phyloP scores from a whole-genome alignment of 2,888 invertebrate species.

The Osmoderma eremita region DNA sequence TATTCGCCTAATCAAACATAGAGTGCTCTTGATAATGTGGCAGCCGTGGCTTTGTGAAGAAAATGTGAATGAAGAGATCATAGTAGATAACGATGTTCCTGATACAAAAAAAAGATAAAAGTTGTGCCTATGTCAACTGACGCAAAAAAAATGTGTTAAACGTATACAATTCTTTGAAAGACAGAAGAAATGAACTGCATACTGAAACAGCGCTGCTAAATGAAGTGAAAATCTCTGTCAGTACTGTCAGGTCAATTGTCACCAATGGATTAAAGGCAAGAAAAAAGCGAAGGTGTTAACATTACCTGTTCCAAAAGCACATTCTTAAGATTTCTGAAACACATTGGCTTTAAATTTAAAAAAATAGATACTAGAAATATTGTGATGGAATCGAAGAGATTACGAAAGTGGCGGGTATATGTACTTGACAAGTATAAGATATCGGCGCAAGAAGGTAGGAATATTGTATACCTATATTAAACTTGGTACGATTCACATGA shows the following conservation, averaged over 20 bases:
- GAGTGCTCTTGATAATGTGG: background rate
- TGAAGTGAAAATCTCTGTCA: background rate
- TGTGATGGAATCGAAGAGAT: too few relatives aligned
- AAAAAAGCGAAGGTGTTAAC: background rate
- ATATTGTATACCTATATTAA: background rate
- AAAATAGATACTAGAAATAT: too few relatives aligned
- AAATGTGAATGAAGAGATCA: constrained; percentile 1
- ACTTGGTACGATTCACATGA: background rate
- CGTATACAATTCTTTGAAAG: background rate
- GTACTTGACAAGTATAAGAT: too few relatives aligned
- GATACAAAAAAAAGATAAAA: background rate
- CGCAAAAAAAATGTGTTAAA: background rate
- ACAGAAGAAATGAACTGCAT: background rate
- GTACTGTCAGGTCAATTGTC: background rate
- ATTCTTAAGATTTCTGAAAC: too few relatives aligned
- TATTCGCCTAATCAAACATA: background rate
- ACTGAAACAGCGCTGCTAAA: background rate
- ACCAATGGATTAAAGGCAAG: background rate
- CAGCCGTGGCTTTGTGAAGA: background rate
- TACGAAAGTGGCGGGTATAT: too few relatives aligned
- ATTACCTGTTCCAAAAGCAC: too few relatives aligned
- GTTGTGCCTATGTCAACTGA: background rate
- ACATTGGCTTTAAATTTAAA: too few relatives aligned
- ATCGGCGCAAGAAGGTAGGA: too few relatives aligned
- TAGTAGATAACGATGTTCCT: background rate